Evolutionary conservation across 2,888 invertebrate species (phyloP).

Genomic region (Salticus scenicus): DNA sequence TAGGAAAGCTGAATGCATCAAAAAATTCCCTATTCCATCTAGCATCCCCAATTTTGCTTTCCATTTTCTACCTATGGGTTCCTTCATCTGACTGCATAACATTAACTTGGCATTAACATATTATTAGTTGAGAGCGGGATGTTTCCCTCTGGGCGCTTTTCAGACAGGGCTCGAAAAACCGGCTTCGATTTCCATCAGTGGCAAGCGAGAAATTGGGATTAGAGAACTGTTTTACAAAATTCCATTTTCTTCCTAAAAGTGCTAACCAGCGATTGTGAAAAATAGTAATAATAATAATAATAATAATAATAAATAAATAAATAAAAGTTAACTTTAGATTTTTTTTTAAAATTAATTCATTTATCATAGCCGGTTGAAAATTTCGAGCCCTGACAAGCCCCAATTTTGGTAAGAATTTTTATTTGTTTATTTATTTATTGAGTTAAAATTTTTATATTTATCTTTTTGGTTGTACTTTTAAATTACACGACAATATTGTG

Average conservation of each 20-base stretch:
- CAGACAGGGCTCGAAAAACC: slow-evolving; percentile 4
- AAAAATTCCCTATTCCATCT: too few species aligned
- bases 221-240: neutral
- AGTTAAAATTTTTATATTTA: neutral
- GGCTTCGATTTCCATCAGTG: slow-evolving; percentile 12
- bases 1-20: too few species aligned
- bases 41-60: too few species aligned
- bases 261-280: neutral
- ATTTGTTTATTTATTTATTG: too few species aligned
- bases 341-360: neutral
- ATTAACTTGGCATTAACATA: slow-evolving; percentile 29
- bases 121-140: slow-evolving; percentile 2
- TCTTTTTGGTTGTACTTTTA: too few species aligned
- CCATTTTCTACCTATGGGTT: slow-evolving; percentile 2
- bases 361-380: neutral
- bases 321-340: neutral
- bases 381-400: neutral
- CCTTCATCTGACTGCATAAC: slow-evolving; percentile 1
- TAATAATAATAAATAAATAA: too few species aligned
- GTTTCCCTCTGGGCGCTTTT: neutral
- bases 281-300: too few species aligned
- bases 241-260: neutral
- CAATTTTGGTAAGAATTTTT: too few species aligned
- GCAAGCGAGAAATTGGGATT: slow-evolving; percentile 15
- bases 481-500: too few species aligned